These are phyloP conservation scores for Pseudochaenichthys georgianus DNA, from an alignment of 2,797 vertebrate genomes.

Conservation along the genomic window DNA sequence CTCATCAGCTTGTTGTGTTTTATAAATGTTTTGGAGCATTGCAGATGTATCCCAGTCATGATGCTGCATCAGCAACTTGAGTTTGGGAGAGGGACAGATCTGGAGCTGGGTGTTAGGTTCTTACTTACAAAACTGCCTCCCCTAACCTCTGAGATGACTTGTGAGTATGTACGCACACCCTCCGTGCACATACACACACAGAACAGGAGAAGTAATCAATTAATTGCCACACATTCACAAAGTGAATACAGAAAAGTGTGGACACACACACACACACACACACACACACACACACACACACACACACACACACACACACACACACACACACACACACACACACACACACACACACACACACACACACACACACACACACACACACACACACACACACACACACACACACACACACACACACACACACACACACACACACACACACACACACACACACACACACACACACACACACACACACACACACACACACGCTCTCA, in stretches of 20 bases:
- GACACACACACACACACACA: neutral
- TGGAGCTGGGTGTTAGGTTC: constrained; percentile 54
- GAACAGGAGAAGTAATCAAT: constrained; percentile 17
- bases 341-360: neutral
- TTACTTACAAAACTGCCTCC: constrained; percentile 47
- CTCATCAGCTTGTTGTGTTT: constrained; percentile 64
- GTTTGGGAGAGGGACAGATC: constrained; percentile 56
- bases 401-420: too few species aligned
- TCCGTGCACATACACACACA: neutral
- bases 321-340: neutral
- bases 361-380: too few species aligned
- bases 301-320: too few species aligned
- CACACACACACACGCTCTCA: constrained; percentile 63
- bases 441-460: constrained; percentile 1
- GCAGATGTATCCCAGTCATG: constrained; percentile 67
- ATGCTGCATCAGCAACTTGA: constrained; percentile 68
- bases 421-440: too few species aligned
- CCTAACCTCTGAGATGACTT: constrained; percentile 48
- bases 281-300: too few species aligned
- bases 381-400: too few species aligned
- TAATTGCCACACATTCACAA: constrained; percentile 18
- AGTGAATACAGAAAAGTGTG: constrained; percentile 21
- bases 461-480: constrained; percentile 9
- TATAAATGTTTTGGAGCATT: constrained; percentile 72
- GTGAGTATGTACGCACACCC: constrained; percentile 11